Base-by-base conservation (phyloP, 1,140 invertebrate species). In the Drosophila ananassae region DNA sequence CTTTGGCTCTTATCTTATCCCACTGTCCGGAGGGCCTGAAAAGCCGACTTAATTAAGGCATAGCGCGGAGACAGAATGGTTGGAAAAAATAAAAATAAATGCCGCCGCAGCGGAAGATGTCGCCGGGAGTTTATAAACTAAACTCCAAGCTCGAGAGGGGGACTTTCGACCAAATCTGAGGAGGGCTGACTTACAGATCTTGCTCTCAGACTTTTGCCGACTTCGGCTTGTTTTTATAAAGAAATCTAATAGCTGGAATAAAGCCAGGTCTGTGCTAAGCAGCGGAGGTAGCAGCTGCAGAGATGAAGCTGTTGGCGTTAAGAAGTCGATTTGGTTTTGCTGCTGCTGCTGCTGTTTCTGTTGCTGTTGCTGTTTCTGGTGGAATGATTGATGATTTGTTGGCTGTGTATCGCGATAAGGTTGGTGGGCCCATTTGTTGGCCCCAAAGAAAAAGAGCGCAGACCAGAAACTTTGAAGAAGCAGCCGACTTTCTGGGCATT, bases 371-470 rank as follows among this genome's bases (percentile, higher is more conserved):
- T 63, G 64, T 34, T 37, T 55, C 48, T 59, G 61, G 30, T 62
- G 56, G 58, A 73, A 85, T 80, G 81, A 84, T 84, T 84, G 81
- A 84, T 84, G 80, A 84, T 84, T 82, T 74, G 79, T 82, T 84
- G 56, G 63, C 74, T 66, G 61, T 69, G 57, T 67, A 60, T 60
- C 39, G 74, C 61, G 77, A 81, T 87, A 84, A 81, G 77, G 59
- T 46, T 53, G 57, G 52, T 56, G 57, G 69, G 67, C 56, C 39
- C 17, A 71, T 60, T 54, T 39, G 54, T 41, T 53, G 39, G 39
- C 68, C 52, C 24, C 58, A 50, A 62, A 32, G 44, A 62, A 24
- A 59, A 53, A 60, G 71, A 62, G 56, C 50, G 62, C 56, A 56
- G 72, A 69, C 52, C 56, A 55, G 54, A 41, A 50, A 56, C 66